Conservation (phyloP, 1,140 invertebrate genomes). For the Drosophila leontia region DNA sequence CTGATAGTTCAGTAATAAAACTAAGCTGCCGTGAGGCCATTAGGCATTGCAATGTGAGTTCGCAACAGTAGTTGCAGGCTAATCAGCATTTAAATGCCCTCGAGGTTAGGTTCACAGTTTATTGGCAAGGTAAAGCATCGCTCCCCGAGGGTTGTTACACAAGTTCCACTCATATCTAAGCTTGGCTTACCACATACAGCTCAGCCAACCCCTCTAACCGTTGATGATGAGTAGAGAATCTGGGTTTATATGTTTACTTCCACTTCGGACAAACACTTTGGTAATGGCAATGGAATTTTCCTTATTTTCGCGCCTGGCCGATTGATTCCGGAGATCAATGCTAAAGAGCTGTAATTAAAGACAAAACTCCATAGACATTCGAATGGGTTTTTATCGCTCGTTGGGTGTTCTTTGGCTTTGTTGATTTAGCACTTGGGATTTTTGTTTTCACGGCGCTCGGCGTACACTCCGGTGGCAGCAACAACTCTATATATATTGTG, state of each 20-base stretch:
- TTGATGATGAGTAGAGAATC: constrained; percentile 2
- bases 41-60: not conserved
- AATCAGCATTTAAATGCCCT: constrained; percentile 18
- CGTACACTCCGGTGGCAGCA: constrained; percentile 12
- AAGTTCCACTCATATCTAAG: not conserved
- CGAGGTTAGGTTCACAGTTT: constrained; percentile 13
- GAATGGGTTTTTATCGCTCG: constrained; percentile 8
- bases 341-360: constrained; percentile 45
- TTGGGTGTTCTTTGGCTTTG: constrained; percentile 18
- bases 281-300: constrained; percentile 19
- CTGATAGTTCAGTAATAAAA: not conserved
- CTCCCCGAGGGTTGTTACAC: constrained; percentile 6
- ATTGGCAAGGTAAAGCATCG: constrained; percentile 1
- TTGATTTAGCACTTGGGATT: constrained; percentile 48
- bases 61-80: constrained; percentile 3
- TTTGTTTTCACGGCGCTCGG: constrained; percentile 24
- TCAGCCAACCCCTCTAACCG: not conserved
- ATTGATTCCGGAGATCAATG: constrained; percentile 72
- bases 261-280: constrained; percentile 10
- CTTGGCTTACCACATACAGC: not conserved
- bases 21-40: not conserved
- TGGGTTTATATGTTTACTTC: constrained; percentile 40
- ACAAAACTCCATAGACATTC: constrained; percentile 2
- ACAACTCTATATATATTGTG: constrained; percentile 36
- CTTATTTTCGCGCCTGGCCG: constrained; percentile 12